Evolutionary conservation across 2,113 vertebrate genomes (phyloP).

Genomic region (Fulica atra): DNA sequence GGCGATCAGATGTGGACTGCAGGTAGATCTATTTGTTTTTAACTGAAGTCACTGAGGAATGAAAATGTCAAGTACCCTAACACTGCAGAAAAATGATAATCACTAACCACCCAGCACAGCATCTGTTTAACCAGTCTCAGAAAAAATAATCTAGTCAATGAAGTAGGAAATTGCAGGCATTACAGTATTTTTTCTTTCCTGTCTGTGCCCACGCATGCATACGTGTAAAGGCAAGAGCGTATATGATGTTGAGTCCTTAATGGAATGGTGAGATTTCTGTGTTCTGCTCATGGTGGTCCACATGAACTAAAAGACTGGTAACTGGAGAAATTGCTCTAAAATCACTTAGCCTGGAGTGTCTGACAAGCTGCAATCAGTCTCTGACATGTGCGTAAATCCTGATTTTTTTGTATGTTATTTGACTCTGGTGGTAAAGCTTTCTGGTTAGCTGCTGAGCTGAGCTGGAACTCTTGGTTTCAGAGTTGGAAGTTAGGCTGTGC

Average conservation of each 20-base stretch:
- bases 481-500: not conserved
- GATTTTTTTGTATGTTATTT: constrained; percentile 73
- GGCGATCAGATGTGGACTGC: constrained; percentile 71
- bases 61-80: constrained; percentile 72
- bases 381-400: constrained; percentile 68
- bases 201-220: rapidly evolving
- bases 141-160: constrained; percentile 22
- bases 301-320: constrained; percentile 51
- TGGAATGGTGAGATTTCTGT: constrained; percentile 33
- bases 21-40: constrained; percentile 69
- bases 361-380: constrained; percentile 70
- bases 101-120: constrained; percentile 49
- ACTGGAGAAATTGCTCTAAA: constrained; percentile 82
- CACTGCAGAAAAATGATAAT: constrained; percentile 68
- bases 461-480: not conserved
- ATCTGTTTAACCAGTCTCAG: constrained; percentile 3
- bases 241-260: constrained; percentile 37
- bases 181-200: not conserved
- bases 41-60: constrained; percentile 50
- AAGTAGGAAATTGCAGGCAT: constrained; percentile 43
- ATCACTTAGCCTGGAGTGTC: constrained; percentile 63
- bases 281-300: constrained; percentile 48
- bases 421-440: constrained; percentile 55
- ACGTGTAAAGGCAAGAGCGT: not conserved
- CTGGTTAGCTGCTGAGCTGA: constrained; percentile 25